Conservation (phyloP, 2,797 vertebrate species). For the Lycodopsis pacificus region DNA sequence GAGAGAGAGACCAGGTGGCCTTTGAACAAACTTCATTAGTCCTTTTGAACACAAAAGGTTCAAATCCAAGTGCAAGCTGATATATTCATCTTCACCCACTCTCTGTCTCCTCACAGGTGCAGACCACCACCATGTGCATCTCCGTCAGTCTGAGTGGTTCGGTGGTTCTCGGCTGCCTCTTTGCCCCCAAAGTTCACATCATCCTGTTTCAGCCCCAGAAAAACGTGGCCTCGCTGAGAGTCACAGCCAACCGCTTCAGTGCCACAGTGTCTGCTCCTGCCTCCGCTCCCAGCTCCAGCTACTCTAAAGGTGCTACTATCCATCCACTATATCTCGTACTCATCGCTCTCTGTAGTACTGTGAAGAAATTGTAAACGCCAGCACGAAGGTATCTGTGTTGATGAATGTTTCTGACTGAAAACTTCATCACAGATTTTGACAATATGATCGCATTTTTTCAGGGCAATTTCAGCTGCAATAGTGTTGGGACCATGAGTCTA, state of each 20-base stretch:
- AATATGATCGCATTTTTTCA: neutral
- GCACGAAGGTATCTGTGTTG: neutral
- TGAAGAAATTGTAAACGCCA: neutral
- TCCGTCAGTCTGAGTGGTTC: slow-evolving; percentile 98
- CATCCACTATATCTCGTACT: neutral
- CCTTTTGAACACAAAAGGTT: slow-evolving; percentile 45
- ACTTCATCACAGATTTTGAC: neutral
- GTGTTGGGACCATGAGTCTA: neutral
- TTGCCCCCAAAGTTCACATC: slow-evolving; percentile 97
- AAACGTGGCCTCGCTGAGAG: slow-evolving; percentile 91
- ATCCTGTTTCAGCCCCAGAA: slow-evolving; percentile 99
- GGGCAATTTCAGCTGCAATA: neutral
- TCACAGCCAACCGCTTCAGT: slow-evolving; percentile 91
- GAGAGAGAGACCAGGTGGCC: slow-evolving; percentile 14
- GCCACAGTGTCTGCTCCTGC: slow-evolving; percentile 83
- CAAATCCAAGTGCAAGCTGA: slow-evolving; percentile 18
- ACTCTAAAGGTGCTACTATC: slow-evolving; percentile 86
- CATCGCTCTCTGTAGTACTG: neutral
- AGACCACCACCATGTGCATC: slow-evolving; percentile 99
- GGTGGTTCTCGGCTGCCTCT: slow-evolving; percentile 97
- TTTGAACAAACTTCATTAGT: slow-evolving; percentile 55
- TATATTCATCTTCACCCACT: slow-evolving; percentile 76
- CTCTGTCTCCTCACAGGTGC: slow-evolving; percentile 85
- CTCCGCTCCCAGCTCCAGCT: slow-evolving; percentile 84
- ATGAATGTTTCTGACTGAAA: neutral